These are phyloP conservation scores for Nomia melanderi DNA, from an alignment of 1,140 invertebrate species.

Conservation along the genomic window DNA sequence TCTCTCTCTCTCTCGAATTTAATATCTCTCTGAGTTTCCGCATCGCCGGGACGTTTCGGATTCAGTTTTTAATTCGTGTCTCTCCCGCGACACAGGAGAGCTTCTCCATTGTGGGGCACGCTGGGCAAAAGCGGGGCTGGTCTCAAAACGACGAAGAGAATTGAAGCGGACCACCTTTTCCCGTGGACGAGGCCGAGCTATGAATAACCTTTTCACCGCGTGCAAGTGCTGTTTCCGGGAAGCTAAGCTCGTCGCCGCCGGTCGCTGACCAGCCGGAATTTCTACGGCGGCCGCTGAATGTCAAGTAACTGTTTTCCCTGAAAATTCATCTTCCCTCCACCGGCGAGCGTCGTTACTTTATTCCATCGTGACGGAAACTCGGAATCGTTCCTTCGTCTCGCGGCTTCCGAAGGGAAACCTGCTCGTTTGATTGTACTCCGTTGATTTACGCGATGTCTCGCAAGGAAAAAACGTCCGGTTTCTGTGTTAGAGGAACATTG, in stretches of 20 bases:
- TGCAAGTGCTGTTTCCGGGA: constrained; percentile 33
- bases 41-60: constrained; percentile 26
- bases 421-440: no score
- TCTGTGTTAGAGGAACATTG: no score
- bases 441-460: no score
- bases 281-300: constrained; percentile 42
- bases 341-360: no score
- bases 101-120: constrained; percentile 1
- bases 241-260: constrained; percentile 5
- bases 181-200: constrained; percentile 27
- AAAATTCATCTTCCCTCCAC: constrained; percentile 51
- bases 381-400: background rate
- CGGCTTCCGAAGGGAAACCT: no score
- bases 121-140: background rate
- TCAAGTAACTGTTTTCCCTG: constrained; percentile 52
- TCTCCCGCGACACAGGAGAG: background rate
- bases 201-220: constrained; percentile 72
- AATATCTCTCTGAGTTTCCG: constrained; percentile 13
- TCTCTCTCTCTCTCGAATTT: constrained; percentile 29
- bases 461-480: no score
- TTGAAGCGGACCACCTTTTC: constrained; percentile 22
- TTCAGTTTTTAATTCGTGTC: constrained; percentile 32
- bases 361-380: background rate
- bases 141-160: constrained; percentile 10
- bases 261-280: background rate